These are phyloP conservation scores for Eristalinus aeneus DNA, from an alignment of 2,888 invertebrate genomes.

Conservation along the genomic window DNA sequence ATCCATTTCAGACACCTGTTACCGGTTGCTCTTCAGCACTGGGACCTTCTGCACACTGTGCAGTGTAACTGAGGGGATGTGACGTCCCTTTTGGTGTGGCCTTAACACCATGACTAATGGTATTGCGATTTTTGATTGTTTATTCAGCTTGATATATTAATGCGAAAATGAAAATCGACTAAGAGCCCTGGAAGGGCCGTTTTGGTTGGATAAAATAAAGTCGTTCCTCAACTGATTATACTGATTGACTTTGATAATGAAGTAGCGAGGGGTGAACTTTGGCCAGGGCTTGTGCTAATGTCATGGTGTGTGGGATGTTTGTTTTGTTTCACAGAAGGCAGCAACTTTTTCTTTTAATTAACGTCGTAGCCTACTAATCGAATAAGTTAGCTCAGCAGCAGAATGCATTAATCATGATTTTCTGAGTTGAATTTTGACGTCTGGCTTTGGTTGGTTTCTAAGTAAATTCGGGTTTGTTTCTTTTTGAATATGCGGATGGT, in stretches of 20 bases:
- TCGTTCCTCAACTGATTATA: conserved; percentile 52
- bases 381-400: background rate
- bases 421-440: background rate
- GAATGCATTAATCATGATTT: background rate
- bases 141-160: conserved; percentile 65
- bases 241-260: conserved; percentile 58
- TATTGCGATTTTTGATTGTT: conserved; percentile 68
- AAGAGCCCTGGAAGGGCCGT: conserved; percentile 25
- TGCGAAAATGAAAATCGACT: conserved; percentile 57
- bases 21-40: conserved; percentile 25
- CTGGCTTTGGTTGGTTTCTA: background rate
- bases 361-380: background rate
- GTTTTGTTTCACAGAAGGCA: background rate
- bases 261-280: conserved; percentile 13
- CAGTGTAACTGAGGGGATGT: conserved; percentile 22
- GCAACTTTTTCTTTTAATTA: background rate
- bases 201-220: conserved; percentile 30
- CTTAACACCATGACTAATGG: conserved; percentile 63
- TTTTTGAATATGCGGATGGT: background rate
- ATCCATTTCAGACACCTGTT: conserved; percentile 70
- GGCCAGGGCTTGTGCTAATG: conserved; percentile 12
- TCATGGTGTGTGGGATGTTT: background rate
- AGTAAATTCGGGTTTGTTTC: background rate
- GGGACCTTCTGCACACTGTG: background rate
- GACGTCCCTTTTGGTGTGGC: conserved; percentile 32